Conservation (phyloP, 1,140 invertebrate genomes). For the Phenacoccus solenopsis region DNA sequence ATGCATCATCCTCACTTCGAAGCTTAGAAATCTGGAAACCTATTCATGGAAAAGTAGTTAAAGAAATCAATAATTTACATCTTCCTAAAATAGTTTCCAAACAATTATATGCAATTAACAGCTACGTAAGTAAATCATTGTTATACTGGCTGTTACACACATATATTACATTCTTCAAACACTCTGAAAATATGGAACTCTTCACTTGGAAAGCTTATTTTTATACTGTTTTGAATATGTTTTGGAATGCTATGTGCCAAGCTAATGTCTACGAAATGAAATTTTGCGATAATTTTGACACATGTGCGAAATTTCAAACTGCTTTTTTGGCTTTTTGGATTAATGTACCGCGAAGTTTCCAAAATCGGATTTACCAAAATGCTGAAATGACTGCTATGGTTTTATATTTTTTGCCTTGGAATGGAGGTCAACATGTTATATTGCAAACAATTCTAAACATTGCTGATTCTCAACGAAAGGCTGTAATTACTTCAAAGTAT, state of each 20-base stretch:
- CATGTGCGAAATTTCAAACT: neutral
- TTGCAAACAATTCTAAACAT: neutral
- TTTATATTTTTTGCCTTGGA: neutral
- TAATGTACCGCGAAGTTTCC: neutral
- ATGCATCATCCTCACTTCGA: neutral
- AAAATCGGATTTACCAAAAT: neutral
- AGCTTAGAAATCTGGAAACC: neutral
- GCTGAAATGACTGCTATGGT: neutral
- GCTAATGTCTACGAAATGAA: neutral
- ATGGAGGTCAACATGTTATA: neutral
- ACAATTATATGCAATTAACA: neutral
- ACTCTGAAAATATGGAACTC: neutral
- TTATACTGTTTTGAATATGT: neutral
- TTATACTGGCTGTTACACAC: neutral
- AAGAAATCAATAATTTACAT: neutral
- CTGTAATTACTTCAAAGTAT: neutral
- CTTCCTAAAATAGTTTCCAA: neutral
- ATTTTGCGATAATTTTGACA: neutral
- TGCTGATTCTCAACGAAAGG: neutral
- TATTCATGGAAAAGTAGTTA: neutral
- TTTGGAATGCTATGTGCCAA: neutral
- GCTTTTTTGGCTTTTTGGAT: neutral
- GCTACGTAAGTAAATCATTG: neutral
- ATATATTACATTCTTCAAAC: neutral
- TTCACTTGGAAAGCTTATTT: neutral